phyloP scores from a whole-genome alignment of 1,140 invertebrate genomes.

The Stenopsyche tienmushanensis region DNA sequence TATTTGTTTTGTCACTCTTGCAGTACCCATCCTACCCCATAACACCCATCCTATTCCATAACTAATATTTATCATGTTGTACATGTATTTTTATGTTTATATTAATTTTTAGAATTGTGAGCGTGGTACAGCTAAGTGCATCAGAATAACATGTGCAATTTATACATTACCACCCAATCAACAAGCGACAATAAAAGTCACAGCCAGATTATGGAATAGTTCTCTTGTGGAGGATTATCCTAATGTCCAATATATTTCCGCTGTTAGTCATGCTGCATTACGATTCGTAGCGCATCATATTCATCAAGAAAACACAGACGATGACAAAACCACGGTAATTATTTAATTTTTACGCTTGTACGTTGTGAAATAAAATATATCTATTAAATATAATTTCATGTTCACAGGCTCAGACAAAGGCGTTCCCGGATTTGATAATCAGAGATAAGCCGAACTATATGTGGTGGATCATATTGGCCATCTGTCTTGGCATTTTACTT shows the following conservation, averaged over 20 bases:
- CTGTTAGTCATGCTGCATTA: conserved; percentile 75
- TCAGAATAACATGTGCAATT: conserved; percentile 80
- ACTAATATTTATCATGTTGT: not conserved
- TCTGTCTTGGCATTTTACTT: conserved; percentile 76
- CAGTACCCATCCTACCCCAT: too few relatives aligned
- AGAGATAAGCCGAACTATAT: conserved; percentile 64
- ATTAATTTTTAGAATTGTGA: conserved; percentile 73
- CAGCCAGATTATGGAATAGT: conserved; percentile 85
- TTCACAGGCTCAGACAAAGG: conserved; percentile 74
- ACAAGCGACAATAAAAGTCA: conserved; percentile 75
- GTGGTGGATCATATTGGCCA: conserved; percentile 81
- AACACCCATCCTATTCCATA: too few relatives aligned
- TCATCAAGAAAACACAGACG: conserved; percentile 67
- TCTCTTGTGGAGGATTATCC: conserved; percentile 87
- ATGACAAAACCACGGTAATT: conserved; percentile 63
- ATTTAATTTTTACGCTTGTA: conserved; percentile 16
- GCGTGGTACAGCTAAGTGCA: conserved; percentile 78
- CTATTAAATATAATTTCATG: conserved; percentile 27
- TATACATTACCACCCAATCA: conserved; percentile 72
- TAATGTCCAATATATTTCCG: conserved; percentile 77
- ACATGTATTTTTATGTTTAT: not conserved
- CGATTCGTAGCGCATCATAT: conserved; percentile 70
- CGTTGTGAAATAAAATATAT: conserved; percentile 12
- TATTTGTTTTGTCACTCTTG: not conserved
- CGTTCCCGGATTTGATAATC: conserved; percentile 72